Base-by-base conservation (phyloP, 1,140 invertebrate genomes). In the Druon quercuslanigerum region DNA sequence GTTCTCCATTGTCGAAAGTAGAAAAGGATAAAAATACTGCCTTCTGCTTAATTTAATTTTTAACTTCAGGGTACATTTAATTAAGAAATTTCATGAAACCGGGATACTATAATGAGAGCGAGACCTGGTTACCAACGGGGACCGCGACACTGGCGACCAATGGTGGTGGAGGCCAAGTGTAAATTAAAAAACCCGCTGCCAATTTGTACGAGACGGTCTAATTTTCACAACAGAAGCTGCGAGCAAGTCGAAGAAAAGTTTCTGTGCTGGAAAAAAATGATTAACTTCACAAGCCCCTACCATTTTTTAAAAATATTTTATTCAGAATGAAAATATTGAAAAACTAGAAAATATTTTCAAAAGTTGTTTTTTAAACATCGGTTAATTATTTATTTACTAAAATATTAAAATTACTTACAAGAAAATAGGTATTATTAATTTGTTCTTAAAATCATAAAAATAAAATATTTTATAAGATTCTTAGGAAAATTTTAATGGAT, bases 41-140 rank as follows among this genome's bases (percentile, higher is more conserved):
- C 83, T 86, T 88, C 85, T 87, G 88, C 88, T 90, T 89, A 88
- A 89, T 90, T 90, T 87, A 83, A 88, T 87, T 89, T 89, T 89
- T 89, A 87, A 88, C 84, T 86, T 80, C 83, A 80, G 82, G 83
- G 83, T 88, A 85, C 84, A 88, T 89, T 90, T 89, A 90, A 90
- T 90, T 89, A 88, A 90, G 89, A 89, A 89, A 90, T 89, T 89
- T 89, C 84, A 83, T 83, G 73, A 80, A 85, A 81, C 83, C 77
- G 74, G 72, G 76, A 33, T 25, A 66, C 57, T n/a, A 78, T 72
- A 66, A 66, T 66, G 57, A 66, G 57, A 66, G 57, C 25, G 57
- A 66, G 25, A 40, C 20, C 20, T 12, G 40, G 25, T 19, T 56
- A 56, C 54, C 54, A 56, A 40, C 2, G 16, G 57, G 40, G 57